Evolutionary conservation across 2,888 invertebrate species (phyloP).

Genomic region (Pseudoips prasinana): DNA sequence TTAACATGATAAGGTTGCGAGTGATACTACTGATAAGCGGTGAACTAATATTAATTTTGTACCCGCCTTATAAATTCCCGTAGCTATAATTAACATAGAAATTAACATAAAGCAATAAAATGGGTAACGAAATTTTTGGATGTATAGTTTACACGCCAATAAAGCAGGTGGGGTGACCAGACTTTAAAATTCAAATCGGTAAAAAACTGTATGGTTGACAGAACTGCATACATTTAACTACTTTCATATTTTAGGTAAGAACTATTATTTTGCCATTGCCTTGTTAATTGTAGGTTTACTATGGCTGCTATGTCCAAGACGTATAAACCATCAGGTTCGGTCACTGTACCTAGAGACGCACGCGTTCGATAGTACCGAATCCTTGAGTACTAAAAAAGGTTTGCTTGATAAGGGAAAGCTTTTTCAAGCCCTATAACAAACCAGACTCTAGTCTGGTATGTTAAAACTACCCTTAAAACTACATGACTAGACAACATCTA

Average conservation of each 20-base stretch:
- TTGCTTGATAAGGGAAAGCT: no score
- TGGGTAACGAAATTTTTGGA: conserved; percentile 78
- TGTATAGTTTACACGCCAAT: conserved; percentile 66
- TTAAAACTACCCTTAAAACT: no score
- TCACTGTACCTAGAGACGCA: no score
- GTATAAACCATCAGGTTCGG: no score
- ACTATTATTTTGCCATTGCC: no score
- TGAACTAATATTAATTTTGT: conserved; percentile 65
- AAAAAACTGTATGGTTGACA: conserved; percentile 1
- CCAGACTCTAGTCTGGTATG: no score
- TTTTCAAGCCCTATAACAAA: no score
- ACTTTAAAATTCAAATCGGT: conserved; percentile 14
- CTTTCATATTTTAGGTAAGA: background rate
- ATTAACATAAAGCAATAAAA: conserved; percentile 80
- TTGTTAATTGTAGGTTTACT: no score
- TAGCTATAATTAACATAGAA: conserved; percentile 79
- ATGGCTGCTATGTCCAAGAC: no score
- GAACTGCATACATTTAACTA: background rate
- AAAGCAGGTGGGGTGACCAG: conserved; percentile 62
- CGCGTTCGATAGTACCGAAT: no score
- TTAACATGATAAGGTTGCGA: conserved; percentile 22
- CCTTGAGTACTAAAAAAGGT: no score
- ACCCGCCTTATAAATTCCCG: conserved; percentile 76
- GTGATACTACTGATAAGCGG: background rate
- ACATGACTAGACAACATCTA: no score